Percentiles rank a stretch among this genome's conserved stretches.
These are phyloP conservation scores for Anneissia japonica DNA, from an alignment of 35 echinoderm and acorn worm genomes.

Conservation along the genomic window DNA sequence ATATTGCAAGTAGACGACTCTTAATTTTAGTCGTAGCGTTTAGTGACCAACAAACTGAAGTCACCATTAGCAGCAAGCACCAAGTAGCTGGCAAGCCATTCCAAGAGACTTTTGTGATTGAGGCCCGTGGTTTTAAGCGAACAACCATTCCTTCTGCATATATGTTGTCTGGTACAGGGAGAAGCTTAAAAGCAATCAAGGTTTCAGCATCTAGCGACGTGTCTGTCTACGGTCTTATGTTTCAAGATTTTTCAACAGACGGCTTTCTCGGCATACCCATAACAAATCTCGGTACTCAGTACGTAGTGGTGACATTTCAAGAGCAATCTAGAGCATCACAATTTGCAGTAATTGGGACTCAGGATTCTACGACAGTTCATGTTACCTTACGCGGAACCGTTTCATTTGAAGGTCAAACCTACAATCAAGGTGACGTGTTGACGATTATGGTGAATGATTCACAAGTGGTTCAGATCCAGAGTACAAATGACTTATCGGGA, in stretches of 20 bases:
- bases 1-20: neutral
- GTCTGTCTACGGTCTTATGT: slow-evolving; percentile 42
- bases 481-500: slow-evolving; percentile 21
- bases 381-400: neutral
- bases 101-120: slow-evolving; percentile 19
- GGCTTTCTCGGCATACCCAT: slow-evolving; percentile 50
- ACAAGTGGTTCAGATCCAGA: slow-evolving; percentile 48
- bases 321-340: neutral
- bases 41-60: slow-evolving; percentile 42
- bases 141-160: slow-evolving; percentile 16
- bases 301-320: slow-evolving; percentile 11
- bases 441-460: slow-evolving; percentile 13
- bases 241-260: slow-evolving; percentile 35
- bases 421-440: slow-evolving; percentile 25
- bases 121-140: slow-evolving; percentile 11
- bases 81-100: slow-evolving; percentile 22
- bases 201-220: slow-evolving; percentile 45
- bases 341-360: slow-evolving; percentile 35
- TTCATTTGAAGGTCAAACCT: slow-evolving; percentile 16
- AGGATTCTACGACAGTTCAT: slow-evolving; percentile 33
- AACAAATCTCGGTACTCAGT: slow-evolving; percentile 35
- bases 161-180: slow-evolving; percentile 5
- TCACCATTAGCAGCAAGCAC: slow-evolving; percentile 49
- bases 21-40: slow-evolving; percentile 51
- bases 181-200: slow-evolving; percentile 37